Conservation (phyloP, 2,888 invertebrate genomes). For the Sinelater perroti region DNA sequence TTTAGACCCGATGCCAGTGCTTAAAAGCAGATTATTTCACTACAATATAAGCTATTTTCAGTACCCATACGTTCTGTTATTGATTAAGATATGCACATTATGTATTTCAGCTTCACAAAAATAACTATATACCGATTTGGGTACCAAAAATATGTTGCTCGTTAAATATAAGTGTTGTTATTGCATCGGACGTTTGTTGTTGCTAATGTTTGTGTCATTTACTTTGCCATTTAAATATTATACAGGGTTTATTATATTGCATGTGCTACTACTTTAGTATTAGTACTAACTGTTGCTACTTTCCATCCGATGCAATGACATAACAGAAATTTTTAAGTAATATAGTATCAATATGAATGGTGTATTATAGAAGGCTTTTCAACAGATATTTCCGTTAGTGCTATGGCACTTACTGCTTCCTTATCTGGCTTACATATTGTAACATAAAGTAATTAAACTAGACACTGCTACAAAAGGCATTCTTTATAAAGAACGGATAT, state of each 20-base stretch:
- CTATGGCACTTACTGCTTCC: slow-evolving; percentile 29
- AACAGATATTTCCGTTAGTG: slow-evolving; percentile 30
- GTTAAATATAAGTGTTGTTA: slow-evolving; percentile 28
- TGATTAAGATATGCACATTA: slow-evolving; percentile 32
- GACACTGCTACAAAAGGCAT: slow-evolving; percentile 25
- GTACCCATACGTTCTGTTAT: slow-evolving; percentile 25
- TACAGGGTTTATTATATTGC: slow-evolving; percentile 12
- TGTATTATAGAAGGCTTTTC: slow-evolving; percentile 41
- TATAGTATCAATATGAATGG: slow-evolving; percentile 38
- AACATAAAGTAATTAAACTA: slow-evolving; percentile 15
- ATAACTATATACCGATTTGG: slow-evolving; percentile 27
- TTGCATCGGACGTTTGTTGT: slow-evolving; percentile 28
- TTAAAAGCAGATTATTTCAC: slow-evolving; percentile 33
- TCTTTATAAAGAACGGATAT: slow-evolving; percentile 36
- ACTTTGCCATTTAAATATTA: slow-evolving; percentile 13
- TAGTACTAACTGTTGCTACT: slow-evolving; percentile 19
- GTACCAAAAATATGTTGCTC: slow-evolving; percentile 29
- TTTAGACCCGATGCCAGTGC: slow-evolving; percentile 36
- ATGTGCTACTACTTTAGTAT: slow-evolving; percentile 7
- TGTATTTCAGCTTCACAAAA: slow-evolving; percentile 28
- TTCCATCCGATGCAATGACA: slow-evolving; percentile 41
- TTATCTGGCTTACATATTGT: slow-evolving; percentile 18
- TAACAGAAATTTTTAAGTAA: slow-evolving; percentile 33
- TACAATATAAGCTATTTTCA: slow-evolving; percentile 31
- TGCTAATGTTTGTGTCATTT: slow-evolving; percentile 2